Percentiles rank a stretch among this genome's conserved stretches.
Conservation (phyloP, 2,797 vertebrate genomes). For the Manis crassicaudata region DNA sequence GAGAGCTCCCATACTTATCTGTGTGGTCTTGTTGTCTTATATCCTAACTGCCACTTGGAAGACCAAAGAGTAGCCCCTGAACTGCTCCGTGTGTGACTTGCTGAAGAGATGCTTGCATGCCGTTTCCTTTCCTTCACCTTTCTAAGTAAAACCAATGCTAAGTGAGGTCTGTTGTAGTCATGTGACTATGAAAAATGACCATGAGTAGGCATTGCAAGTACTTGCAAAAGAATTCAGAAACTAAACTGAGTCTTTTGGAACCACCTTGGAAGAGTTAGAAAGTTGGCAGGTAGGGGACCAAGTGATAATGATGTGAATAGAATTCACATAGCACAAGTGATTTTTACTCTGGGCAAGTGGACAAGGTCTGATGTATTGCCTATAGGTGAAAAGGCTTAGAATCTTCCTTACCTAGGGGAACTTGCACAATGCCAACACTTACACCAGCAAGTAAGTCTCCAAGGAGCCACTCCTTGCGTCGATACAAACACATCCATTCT, state of each 20-base stretch:
- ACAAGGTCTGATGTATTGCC: neutral
- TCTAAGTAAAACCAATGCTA: neutral
- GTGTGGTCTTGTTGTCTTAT: neutral
- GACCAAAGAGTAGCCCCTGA: neutral
- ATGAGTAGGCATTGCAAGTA: neutral
- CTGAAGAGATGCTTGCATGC: neutral
- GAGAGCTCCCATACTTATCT: neutral
- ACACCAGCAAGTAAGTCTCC: slow-evolving; percentile 81
- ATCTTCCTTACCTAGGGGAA: slow-evolving; percentile 81
- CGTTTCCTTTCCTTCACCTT: neutral
- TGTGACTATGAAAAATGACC: neutral
- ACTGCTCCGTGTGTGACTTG: neutral
- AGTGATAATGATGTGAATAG: neutral
- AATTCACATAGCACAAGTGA: neutral
- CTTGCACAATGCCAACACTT: slow-evolving; percentile 81
- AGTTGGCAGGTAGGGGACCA: neutral
- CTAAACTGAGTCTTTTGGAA: neutral
- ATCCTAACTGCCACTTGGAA: neutral
- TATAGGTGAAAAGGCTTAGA: neutral
- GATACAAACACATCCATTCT: slow-evolving; percentile 78
- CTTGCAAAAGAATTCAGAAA: neutral
- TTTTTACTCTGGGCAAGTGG: neutral
- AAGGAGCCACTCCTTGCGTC: slow-evolving; percentile 81
- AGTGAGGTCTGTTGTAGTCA: neutral
- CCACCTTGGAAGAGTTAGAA: neutral